Base-by-base conservation (phyloP, 2,797 vertebrate genomes). In the Rachycentron canadum region DNA sequence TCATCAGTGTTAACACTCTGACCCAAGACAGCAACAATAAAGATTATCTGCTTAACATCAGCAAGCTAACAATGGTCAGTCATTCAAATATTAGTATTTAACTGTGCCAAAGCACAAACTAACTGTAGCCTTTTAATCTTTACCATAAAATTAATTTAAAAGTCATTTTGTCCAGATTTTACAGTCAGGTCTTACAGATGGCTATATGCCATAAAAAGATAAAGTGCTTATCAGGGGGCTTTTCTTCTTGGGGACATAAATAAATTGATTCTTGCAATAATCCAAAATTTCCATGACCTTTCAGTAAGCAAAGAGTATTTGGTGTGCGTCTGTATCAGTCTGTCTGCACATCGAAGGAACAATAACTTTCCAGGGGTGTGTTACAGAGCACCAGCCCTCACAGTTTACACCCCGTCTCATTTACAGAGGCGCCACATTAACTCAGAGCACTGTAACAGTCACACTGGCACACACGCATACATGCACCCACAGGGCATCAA, bases 371-470 rank as follows among this genome's bases (percentile, higher is more conserved):
- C 65, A 69, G 19, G 83, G 73, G 57, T 60, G 75, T 78, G 84
- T 86, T 67, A 74, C 69, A 2, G 58, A 76, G 64, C 73, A 57
- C 45, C 76, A 62, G 72, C 58, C 62, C 69, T 82, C 83, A 87
- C 79, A 69, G 52, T 86, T 89, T 86, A 87, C 82, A 83, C 82
- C 69, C 69, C 69, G 67, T 82, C 88, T 80, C 78, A 86, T 90
- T 91, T 88, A 93, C 87, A 88, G 69, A 79, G 87, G 84, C 81
- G 66, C 82, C 85, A 78, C 79, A 85, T 87, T 91, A 90, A 93
- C 88, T 88, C 64, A 83, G 73, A 83, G 66, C 87, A 84, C 86
- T 82, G 87, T 79, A 85, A 85, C 71, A 78, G 69, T 53, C 71
- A 12, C 57, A 30, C 68, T 19, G 32, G 26, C 66, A n/a, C 40